Base-by-base conservation (phyloP, 2,113 vertebrate genomes). In the Gracilinanus agilis region DNA sequence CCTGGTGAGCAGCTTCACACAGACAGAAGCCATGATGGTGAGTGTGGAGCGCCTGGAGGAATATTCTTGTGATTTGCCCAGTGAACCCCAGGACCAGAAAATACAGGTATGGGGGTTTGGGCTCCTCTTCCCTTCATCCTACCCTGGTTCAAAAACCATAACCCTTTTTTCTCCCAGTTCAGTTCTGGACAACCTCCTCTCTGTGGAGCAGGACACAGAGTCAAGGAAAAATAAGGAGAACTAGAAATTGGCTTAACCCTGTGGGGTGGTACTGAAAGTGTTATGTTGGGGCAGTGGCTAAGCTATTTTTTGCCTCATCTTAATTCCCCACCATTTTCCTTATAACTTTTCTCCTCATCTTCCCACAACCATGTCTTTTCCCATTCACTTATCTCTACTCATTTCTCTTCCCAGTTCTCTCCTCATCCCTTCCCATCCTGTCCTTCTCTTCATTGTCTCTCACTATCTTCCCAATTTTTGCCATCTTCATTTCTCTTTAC, bases 11-110 rank as follows among this genome's bases (percentile, higher is more conserved):
- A 99, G 97, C 98, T 99, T 99, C 98, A 99, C 99, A 0, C 98
- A 99, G 96, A 99, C 99, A 0, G 99, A 99, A 97, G 98, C 99
- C 97, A 99, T 99, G 99, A 99, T 99, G 98, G 99, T 99, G 96
- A 99, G 99, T 3, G 99, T 99, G 58, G 99, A 99, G 95, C 98
- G 99, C 8, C 98, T 99, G 0, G 99, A 99, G 96, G 99, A 99
- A 44, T 99, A 99, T 96, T 98, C 98, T 95, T 99, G 98, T 89
- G 97, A 98, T 8, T 98, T 99, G 40, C 99, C 99, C 49, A 94
- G 93, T 1, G 99, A 99, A 97, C 98, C 99, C 0, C 99, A 98
- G 93, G 95, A 98, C 53, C 98, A 97, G 88, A 25, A 92, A 44
- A 11, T 98, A 2, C 97, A 98, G 99, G 99, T 99, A 89, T 98